These are phyloP conservation scores for Atta colombica DNA, from an alignment of 1,140 invertebrate genomes.

Conservation along the genomic window DNA sequence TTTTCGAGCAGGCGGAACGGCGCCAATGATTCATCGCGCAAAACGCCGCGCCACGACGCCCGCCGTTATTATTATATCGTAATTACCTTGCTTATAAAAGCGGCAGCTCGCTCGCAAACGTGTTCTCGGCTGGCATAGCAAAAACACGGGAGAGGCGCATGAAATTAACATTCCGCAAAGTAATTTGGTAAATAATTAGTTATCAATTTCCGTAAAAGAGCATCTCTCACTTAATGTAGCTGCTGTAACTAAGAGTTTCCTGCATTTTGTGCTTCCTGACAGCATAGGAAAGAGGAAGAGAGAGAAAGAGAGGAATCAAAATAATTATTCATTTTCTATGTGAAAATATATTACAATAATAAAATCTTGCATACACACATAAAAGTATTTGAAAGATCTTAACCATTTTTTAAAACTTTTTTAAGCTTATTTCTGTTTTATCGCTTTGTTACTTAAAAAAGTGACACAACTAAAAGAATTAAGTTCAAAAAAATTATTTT, in stretches of 20 bases:
- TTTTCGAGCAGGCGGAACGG: constrained; percentile 51
- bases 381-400: not conserved
- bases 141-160: constrained; percentile 31
- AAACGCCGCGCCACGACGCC: constrained; percentile 26
- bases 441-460: too few species aligned
- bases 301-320: not conserved
- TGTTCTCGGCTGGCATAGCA: constrained; percentile 33
- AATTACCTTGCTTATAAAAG: constrained; percentile 52
- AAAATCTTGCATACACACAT: not conserved
- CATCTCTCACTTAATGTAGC: not conserved
- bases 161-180: constrained; percentile 48
- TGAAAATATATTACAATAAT: not conserved
- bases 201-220: constrained; percentile 18
- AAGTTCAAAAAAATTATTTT: too few species aligned
- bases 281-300: not conserved
- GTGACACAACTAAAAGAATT: too few species aligned
- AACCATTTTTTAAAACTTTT: too few species aligned
- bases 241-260: not conserved
- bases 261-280: not conserved
- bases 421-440: not conserved
- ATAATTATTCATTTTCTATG: not conserved
- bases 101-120: constrained; percentile 25
- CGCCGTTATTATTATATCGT: constrained; percentile 52
- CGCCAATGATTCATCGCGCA: constrained; percentile 52
- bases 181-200: constrained; percentile 52